These are phyloP conservation scores for Toxotes chatareus DNA, from an alignment of 2,113 vertebrate species.

Conservation along the genomic window DNA sequence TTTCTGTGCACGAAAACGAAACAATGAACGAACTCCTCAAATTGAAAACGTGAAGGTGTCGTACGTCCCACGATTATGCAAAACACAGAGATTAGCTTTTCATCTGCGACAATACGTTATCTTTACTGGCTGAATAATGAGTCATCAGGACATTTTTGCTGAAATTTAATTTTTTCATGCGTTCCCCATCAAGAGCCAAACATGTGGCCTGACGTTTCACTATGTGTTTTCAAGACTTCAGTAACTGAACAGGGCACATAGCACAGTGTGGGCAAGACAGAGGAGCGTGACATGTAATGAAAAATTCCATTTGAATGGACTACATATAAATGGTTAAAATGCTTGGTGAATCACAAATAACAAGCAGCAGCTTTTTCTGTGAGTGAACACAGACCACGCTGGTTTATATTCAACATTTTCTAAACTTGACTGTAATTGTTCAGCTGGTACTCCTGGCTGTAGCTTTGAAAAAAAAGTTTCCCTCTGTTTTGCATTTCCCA, in stretches of 20 bases:
- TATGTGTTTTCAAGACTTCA: too few relatives aligned
- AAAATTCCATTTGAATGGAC: too few relatives aligned
- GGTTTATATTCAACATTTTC: neutral
- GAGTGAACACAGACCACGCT: neutral
- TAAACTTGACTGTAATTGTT: neutral
- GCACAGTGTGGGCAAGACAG: neutral
- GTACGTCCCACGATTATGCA: neutral
- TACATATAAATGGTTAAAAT: too few relatives aligned
- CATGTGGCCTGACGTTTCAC: neutral
- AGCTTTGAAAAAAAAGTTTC: neutral
- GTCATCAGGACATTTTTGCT: neutral
- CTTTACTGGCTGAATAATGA: neutral
- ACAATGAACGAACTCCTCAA: neutral
- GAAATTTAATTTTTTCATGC: neutral
- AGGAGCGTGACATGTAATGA: neutral
- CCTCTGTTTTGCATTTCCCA: slow-evolving; percentile 8
- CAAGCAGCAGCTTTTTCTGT: neutral
- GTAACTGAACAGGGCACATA: too few relatives aligned
- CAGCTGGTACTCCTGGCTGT: too few relatives aligned
- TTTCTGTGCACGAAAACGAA: neutral
- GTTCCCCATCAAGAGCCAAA: neutral
- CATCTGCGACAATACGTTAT: neutral
- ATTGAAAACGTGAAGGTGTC: neutral
- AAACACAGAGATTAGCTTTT: neutral
- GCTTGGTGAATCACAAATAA: neutral